phyloP scores from a whole-genome alignment of 92 coral and sea anemone genomes.

The Metridium senile region DNA sequence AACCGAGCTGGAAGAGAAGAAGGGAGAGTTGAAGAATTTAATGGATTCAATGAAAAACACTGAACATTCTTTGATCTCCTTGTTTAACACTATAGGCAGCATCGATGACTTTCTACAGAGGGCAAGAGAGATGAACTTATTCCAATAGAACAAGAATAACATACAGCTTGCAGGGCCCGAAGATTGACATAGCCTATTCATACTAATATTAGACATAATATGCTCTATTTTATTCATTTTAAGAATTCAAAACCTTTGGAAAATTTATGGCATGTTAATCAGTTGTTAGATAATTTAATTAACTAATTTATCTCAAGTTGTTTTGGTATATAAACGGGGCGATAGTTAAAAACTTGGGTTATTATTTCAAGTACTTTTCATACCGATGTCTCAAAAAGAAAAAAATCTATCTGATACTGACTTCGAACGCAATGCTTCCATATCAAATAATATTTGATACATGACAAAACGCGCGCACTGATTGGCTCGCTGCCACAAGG shows the following conservation, averaged over 20 bases:
- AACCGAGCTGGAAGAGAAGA: conserved; percentile 73
- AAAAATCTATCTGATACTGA: not conserved
- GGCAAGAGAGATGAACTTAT: conserved; percentile 65
- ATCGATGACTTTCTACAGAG: conserved; percentile 80
- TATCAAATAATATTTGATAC: not conserved
- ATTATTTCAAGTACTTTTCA: not conserved
- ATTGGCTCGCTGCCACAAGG: too few species aligned
- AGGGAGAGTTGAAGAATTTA: conserved; percentile 76
- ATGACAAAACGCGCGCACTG: too few species aligned
- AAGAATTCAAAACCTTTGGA: not conserved
- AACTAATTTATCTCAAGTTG: conserved; percentile 15
- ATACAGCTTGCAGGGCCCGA: not conserved
- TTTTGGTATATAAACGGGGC: not conserved
- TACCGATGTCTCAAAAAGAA: not conserved
- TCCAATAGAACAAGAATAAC: not conserved
- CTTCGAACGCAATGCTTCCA: not conserved
- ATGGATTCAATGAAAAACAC: conserved; percentile 74
- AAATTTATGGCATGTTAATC: not conserved
- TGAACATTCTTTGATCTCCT: conserved; percentile 63
- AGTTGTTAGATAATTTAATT: not conserved
- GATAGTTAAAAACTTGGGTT: not conserved
- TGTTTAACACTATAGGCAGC: conserved; percentile 80
- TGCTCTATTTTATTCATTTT: not conserved
- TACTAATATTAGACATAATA: too few species aligned
- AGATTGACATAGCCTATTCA: not conserved